Evolutionary conservation across 2,888 invertebrate species (phyloP).

Genomic region (Mimachlamys varia): DNA sequence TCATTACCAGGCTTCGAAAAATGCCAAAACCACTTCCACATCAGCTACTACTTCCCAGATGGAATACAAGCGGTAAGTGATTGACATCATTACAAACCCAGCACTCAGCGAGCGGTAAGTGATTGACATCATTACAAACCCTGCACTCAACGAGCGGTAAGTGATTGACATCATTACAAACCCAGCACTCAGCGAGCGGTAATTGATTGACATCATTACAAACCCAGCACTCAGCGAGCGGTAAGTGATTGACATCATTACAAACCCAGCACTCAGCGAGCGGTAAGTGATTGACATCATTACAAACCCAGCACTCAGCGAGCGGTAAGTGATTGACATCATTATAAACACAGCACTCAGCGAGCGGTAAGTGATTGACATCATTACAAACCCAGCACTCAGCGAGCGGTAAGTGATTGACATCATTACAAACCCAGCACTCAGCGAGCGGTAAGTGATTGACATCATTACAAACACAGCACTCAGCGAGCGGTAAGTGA

Average conservation of each 20-base stretch:
- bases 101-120: not conserved
- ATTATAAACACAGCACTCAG: no score
- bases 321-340: not conserved
- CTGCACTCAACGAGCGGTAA: not conserved
- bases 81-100: no score
- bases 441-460: not conserved
- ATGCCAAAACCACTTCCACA: not conserved
- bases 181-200: no score
- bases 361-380: not conserved
- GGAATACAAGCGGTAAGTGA: not conserved
- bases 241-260: not conserved
- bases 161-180: not conserved
- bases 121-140: no score
- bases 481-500: not conserved
- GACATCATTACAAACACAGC: no score
- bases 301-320: no score
- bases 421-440: no score
- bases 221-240: no score
- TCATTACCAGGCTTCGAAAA: not conserved
- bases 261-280: no score
- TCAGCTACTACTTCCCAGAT: not conserved
- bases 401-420: not conserved
- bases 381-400: no score
- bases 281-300: not conserved
- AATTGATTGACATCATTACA: not conserved